Base-by-base conservation (phyloP, 1,140 invertebrate genomes). In the Tyrophagus putrescentiae region DNA sequence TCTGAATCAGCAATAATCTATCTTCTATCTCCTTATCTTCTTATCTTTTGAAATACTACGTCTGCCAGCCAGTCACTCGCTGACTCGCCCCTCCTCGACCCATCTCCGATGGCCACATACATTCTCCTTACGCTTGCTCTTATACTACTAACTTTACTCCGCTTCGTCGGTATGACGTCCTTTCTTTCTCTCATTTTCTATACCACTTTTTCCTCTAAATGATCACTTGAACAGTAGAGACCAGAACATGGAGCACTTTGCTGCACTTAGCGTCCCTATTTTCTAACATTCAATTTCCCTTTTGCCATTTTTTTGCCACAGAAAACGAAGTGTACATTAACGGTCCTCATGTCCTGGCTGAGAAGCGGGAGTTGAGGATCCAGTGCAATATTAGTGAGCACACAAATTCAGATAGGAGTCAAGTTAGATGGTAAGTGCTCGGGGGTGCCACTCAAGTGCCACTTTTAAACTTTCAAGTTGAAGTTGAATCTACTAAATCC, bases 81-180 rank as follows among this genome's bases (percentile, higher is more conserved):
- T n/a, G n/a, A n/a, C n/a, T n/a, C n/a, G n/a, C n/a, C n/a, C n/a
- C n/a, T n/a, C n/a, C n/a, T n/a, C n/a, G n/a, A n/a, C n/a, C n/a
- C n/a, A n/a, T n/a, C n/a, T n/a, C n/a, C 29, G 5, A 54, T 54
- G 52, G 52, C 52, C 52, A 54, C n/a, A n/a, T n/a, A n/a, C n/a
- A n/a, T 18, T 54, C 28, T 54, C n/a, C 25, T 54, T n/a, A n/a
- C 27, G 52, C 25, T 54, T 32, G 25, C 25, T 34, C 25, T 54
- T n/a, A n/a, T n/a, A 27, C 25, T 54, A 18, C 27, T 54, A 54
- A 54, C 13, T 31, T 31, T 54, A 54, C 39, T 54, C 25, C 25
- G 25, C 13, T 54, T 54, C 25, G 52, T 54, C 52, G 52, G 52
- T 54, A 54, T 54, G 52, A n/a, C n/a, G n/a, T n/a, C n/a, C n/a